Evolutionary conservation across 2,113 vertebrate genomes (phyloP).

Genomic region (Sus scrofa): DNA sequence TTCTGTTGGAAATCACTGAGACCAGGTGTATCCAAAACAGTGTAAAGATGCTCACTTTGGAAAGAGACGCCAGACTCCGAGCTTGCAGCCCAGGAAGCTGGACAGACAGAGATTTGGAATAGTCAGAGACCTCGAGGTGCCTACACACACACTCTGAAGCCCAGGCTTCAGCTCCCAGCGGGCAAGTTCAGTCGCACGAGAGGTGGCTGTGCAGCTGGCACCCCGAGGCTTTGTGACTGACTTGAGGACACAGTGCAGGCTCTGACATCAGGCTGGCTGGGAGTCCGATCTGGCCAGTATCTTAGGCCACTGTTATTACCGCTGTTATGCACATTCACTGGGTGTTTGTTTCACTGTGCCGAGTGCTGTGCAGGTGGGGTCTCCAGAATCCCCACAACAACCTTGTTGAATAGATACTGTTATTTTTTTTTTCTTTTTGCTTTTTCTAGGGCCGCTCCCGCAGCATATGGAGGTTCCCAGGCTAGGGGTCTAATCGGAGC

Average conservation of each 20-base stretch:
- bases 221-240: not conserved
- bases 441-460: no score
- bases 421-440: no score
- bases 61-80: no score
- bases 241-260: not conserved
- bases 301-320: not conserved
- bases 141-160: fast-evolving
- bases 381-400: not conserved
- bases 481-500: no score
- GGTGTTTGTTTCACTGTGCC: not conserved
- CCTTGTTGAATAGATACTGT: not conserved
- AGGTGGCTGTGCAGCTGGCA: no score
- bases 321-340: not conserved
- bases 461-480: no score
- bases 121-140: not conserved
- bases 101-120: fast-evolving
- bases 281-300: no score
- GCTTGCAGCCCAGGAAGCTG: not conserved
- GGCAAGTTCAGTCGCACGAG: no score
- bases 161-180: not conserved
- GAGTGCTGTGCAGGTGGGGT: fast-evolving
- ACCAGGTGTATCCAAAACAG: not conserved
- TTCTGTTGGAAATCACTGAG: not conserved
- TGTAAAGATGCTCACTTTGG: not conserved
- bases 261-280: not conserved